Evolutionary conservation across 2,113 vertebrate species (phyloP), one percentile per base, ranked within the genome.

Genomic region (Amia ocellicauda): DNA sequence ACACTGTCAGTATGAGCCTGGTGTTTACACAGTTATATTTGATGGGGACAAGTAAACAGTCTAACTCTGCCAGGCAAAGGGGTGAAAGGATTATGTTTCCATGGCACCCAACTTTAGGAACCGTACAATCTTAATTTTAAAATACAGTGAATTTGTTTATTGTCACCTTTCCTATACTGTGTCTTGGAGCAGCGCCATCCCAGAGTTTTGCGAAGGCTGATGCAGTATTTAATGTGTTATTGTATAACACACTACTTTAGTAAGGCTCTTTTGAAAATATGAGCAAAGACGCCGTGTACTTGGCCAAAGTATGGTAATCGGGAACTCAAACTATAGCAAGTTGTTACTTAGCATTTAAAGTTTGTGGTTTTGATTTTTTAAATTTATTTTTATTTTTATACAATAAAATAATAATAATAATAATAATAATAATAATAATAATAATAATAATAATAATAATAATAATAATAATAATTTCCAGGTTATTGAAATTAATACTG

Each of bases 21-120:
- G 64, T 86, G 84, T 89, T 87, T 88, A 84, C 84, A 81, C 76
- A 80, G 78, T 79, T 80, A 80, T 84, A 81, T 83, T 84, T 83
- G 83, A 78, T 74, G 82, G 77, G 80, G 78, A 78, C 84, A 83
- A 81, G 83, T 82, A 87, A 88, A 88, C 83, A 86, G 80, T 78
- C 80, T 79, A 80, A 74, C 80, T 81, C 74, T 83, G 82, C 81
- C 78, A 74, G 73, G 47, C 76, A 76, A 76, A 62, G 65, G 66
- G 78, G 77, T 71, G 71, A 64, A 58, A 63, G 79, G 82, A 85
- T 86, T 88, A 82, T 69, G 85, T 88, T 85, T 84, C 86, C 85
- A 84, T 86, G 82, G 80, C 77, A 83, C 85, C 82, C 80, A 84
- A 79, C 72, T 85, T 85, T 70, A 80, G 74, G 76, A 82, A 76